Conservation (phyloP, 30 jellyfish, hydroid and myxozoan species). For the Thelohanellus kitauei region DNA sequence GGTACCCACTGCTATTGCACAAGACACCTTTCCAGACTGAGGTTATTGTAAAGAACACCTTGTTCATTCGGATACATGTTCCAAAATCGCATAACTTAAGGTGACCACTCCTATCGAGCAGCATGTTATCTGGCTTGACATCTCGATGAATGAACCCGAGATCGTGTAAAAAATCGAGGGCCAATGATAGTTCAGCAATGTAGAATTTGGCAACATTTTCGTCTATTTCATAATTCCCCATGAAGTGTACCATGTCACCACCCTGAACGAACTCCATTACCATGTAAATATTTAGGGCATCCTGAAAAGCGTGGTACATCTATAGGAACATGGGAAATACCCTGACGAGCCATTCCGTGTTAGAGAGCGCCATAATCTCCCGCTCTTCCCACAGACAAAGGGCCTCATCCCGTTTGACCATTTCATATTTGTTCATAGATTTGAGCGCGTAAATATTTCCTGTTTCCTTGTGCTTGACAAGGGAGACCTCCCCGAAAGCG, state of each 20-base stretch:
- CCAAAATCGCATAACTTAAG: constrained; percentile 78
- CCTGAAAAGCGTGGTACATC: constrained; percentile 86
- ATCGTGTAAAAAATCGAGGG: constrained; percentile 50
- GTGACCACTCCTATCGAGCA: constrained; percentile 54
- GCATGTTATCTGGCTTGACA: constrained; percentile 82
- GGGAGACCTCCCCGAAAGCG: constrained; percentile 84
- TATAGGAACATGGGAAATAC: constrained; percentile 6
- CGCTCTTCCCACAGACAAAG: constrained; percentile 94
- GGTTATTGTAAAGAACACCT: constrained; percentile 3
- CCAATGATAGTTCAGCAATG: constrained; percentile 56
- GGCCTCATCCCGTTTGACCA: constrained; percentile 80
- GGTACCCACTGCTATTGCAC: constrained; percentile 89
- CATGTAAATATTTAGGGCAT: constrained; percentile 47
- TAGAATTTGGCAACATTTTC: constrained; percentile 68
- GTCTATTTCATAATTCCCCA: constrained; percentile 63
- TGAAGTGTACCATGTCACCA: constrained; percentile 67
- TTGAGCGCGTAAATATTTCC: constrained; percentile 71
- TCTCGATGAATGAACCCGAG: constrained; percentile 91
- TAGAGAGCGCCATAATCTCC: constrained; percentile 93
- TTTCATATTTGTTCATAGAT: constrained; percentile 53
- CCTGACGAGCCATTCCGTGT: constrained; percentile 75
- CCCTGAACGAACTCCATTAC: constrained; percentile 95
- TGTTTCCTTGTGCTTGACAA: constrained; percentile 64
- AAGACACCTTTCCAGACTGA: constrained; percentile 51
- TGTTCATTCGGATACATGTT: constrained; percentile 75